phyloP scores from a whole-genome alignment of 1,140 invertebrate genomes.

The Dufourea novaeangliae region DNA sequence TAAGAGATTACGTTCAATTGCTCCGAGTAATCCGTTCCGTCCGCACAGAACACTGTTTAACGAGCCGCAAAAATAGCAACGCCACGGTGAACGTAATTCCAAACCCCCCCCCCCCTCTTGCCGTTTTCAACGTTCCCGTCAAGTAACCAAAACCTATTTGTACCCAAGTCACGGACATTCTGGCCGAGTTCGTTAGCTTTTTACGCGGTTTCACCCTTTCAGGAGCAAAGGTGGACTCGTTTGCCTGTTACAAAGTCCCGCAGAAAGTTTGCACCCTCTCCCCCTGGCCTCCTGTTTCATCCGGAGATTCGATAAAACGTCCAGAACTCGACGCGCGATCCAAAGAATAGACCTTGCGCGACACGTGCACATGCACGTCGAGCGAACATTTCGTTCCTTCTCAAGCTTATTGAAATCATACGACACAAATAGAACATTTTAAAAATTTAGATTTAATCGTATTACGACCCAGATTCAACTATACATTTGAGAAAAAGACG shows the following conservation, averaged over 20 bases:
- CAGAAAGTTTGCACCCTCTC: conserved; percentile 19
- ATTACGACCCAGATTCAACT: no score
- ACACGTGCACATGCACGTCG: background rate
- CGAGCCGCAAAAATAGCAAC: conserved; percentile 32
- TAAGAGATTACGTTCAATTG: background rate
- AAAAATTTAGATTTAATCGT: no score
- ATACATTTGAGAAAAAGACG: no score
- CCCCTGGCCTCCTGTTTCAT: conserved; percentile 8
- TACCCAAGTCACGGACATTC: conserved; percentile 25
- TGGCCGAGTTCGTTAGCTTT: conserved; percentile 34
- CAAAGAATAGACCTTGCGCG: background rate
- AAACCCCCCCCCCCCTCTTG: background rate
- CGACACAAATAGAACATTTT: background rate
- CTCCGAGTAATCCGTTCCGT: background rate
- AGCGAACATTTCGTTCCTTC: background rate
- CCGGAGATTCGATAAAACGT: background rate
- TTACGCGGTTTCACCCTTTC: conserved; percentile 1
- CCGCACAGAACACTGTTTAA: background rate
- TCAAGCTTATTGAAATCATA: background rate
- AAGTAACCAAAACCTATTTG: conserved; percentile 10
- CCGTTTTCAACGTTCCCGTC: background rate
- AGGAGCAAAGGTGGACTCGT: conserved; percentile 18
- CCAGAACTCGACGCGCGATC: background rate
- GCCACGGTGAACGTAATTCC: background rate
- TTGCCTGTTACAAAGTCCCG: conserved; percentile 23